Percentiles rank a stretch among this genome's conserved stretches.
Conservation (phyloP, 1,140 invertebrate genomes). For the Maconellicoccus hirsutus region DNA sequence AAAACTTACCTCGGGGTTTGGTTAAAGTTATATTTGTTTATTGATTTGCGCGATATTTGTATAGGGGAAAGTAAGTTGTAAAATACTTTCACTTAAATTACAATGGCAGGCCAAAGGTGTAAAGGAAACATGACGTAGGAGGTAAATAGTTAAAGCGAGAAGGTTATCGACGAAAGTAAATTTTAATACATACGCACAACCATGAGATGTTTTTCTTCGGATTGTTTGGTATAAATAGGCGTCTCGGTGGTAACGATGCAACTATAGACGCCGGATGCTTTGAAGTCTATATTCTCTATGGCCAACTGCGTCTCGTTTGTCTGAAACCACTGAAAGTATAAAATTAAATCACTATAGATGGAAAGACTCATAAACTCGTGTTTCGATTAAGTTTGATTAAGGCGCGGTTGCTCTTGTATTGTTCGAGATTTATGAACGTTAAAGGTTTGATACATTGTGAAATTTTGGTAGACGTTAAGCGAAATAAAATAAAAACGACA, state of each 20-base stretch:
- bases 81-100: neutral
- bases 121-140: neutral
- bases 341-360: no score
- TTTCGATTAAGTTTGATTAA: no score
- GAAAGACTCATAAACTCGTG: no score
- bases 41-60: neutral
- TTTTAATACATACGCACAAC: constrained; percentile 54
- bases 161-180: neutral
- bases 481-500: constrained; percentile 12
- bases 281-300: constrained; percentile 57
- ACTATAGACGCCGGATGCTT: constrained; percentile 55
- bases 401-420: no score
- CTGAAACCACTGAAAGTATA: constrained; percentile 46
- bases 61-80: neutral
- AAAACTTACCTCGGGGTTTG: neutral
- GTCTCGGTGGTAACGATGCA: constrained; percentile 64
- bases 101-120: no score
- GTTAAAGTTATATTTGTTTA: constrained; percentile 1
- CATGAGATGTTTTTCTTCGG: constrained; percentile 52
- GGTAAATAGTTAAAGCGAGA: neutral
- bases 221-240: constrained; percentile 62
- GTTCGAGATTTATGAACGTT: neutral
- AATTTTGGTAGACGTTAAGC: neutral
- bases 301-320: constrained; percentile 48
- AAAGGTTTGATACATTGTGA: neutral